A percentile compares a stretch with the other conserved stretches of the same genome.
Evolutionary conservation across 2,888 invertebrate genomes (phyloP).

Genomic region (Ophion ventricosus): DNA sequence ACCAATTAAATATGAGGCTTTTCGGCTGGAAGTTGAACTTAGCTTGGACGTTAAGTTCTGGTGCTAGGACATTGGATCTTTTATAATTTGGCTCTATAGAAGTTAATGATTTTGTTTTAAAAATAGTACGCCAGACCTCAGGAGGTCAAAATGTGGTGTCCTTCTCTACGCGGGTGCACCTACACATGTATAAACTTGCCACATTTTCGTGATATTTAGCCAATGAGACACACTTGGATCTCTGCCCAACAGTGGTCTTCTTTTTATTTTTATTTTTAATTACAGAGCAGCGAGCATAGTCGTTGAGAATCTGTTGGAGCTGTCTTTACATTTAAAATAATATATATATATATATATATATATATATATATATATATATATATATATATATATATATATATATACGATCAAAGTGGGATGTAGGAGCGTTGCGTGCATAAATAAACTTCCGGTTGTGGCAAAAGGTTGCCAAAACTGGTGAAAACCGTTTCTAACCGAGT

Average conservation of each 20-base stretch:
- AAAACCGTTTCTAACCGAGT: conserved; percentile 50
- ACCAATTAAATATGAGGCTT: too few relatives aligned
- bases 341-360: too few relatives aligned
- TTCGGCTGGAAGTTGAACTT: too few relatives aligned
- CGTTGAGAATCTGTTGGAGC: not conserved
- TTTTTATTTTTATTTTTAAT: conserved; percentile 2
- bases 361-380: too few relatives aligned
- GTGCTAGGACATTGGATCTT: too few relatives aligned
- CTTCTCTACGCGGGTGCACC: too few relatives aligned
- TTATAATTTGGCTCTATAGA: too few relatives aligned
- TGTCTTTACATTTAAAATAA: not conserved
- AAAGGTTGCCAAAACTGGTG: conserved; percentile 37
- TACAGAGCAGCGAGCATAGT: not conserved
- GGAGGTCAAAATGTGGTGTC: too few relatives aligned
- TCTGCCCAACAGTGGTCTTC: conserved; percentile 16
- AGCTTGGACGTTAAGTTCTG: too few relatives aligned
- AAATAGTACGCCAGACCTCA: too few relatives aligned
- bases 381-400: too few relatives aligned
- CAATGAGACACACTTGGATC: conserved; percentile 7
- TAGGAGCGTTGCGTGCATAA: not conserved
- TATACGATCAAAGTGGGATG: not conserved
- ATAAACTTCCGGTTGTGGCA: conserved; percentile 38
- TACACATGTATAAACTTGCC: not conserved
- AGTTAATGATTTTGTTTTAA: too few relatives aligned
- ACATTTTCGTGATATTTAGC: conserved; percentile 4